Evolutionary conservation across 2,113 vertebrate genomes (phyloP), one percentile per base, ranked within the genome.

Genomic region (Cheilinus undulatus): DNA sequence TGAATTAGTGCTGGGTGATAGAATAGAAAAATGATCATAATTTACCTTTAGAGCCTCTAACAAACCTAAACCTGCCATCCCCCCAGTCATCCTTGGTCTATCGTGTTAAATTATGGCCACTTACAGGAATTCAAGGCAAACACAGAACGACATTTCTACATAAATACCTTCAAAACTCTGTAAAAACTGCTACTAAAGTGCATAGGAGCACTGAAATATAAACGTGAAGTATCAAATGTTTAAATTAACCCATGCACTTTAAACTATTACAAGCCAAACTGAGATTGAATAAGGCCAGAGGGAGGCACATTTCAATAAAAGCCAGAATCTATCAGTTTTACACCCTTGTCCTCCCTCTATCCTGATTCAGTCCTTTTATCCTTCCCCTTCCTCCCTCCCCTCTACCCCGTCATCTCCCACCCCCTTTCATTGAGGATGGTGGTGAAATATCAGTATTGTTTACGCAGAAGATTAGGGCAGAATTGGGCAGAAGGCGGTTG

Each of bases 371-470:
- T 20, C 57, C 14, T 56, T n/a, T 34, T 14, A 53, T 48, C 53
- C 58, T 36, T 28, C 43, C 32, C 58, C 20, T 20, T 53, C 42
- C 7, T n/a, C 42, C 42, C 7, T n/a, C 42, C 19, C 42, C 42
- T 45, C 66, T 93, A 93, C 92, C 28, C 59, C n/a, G n/a, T n/a
- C n/a, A n/a, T n/a, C n/a, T n/a, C 24, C 24, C 54, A 52, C 71
- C 51, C 67, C 56, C 59, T 93, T 93, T 95, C 94, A 95, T 95
- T 95, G 94, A 92, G 92, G 94, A 92, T 86, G 93, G 92, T 77
- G 95, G 95, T 95, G 95, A 98, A 98, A 98, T 98, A 97, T 98
- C 96, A 95, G 95, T 97, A 97, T 97, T 99, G 97, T 98, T 99
- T 98, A 99, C 96, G 96, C 93, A 95, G 95, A 94, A 97, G 97